phyloP scores from a whole-genome alignment of 2,888 invertebrate species.

The Philereme transversata region DNA sequence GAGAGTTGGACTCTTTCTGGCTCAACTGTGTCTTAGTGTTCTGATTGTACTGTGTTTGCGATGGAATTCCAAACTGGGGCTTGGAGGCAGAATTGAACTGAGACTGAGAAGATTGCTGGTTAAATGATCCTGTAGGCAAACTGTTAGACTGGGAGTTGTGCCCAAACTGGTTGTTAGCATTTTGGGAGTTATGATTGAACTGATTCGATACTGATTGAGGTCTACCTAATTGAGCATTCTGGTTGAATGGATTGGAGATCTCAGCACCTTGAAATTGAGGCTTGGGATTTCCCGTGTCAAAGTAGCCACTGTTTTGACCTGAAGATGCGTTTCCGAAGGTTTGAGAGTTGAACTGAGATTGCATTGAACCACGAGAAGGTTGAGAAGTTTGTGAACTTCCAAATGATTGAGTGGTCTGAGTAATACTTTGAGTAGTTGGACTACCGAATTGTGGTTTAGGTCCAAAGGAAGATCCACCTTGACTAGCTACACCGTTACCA shows the following conservation, averaged over 20 bases:
- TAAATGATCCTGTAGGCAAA: conserved; percentile 12
- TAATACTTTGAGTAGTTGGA: conserved; percentile 21
- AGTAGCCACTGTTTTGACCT: conserved; percentile 20
- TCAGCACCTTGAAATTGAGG: conserved; percentile 10
- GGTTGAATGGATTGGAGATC: conserved; percentile 16
- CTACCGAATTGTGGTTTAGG: conserved; percentile 28
- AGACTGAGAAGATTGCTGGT: conserved; percentile 29
- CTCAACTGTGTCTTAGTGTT: conserved; percentile 11
- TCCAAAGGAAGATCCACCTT: conserved; percentile 23
- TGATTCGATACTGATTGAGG: conserved; percentile 14
- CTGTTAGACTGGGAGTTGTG: not conserved
- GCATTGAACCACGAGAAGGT: conserved; percentile 8
- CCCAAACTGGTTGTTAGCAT: conserved; percentile 2
- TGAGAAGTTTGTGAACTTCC: conserved; percentile 17
- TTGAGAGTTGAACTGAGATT: conserved; percentile 17
- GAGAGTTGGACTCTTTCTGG: conserved; percentile 14
- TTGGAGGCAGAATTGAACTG: conserved; percentile 39
- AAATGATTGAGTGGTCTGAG: conserved; percentile 20
- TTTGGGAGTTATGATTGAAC: conserved; percentile 20
- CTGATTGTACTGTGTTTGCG: conserved; percentile 16
- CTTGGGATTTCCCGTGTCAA: conserved; percentile 13
- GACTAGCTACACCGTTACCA: conserved; percentile 3
- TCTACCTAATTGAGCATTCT: conserved; percentile 18
- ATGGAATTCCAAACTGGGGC: conserved; percentile 38
- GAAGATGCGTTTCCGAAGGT: conserved; percentile 17